Conservation (phyloP, 2,888 invertebrate species). For the Thereva nobilitata region DNA sequence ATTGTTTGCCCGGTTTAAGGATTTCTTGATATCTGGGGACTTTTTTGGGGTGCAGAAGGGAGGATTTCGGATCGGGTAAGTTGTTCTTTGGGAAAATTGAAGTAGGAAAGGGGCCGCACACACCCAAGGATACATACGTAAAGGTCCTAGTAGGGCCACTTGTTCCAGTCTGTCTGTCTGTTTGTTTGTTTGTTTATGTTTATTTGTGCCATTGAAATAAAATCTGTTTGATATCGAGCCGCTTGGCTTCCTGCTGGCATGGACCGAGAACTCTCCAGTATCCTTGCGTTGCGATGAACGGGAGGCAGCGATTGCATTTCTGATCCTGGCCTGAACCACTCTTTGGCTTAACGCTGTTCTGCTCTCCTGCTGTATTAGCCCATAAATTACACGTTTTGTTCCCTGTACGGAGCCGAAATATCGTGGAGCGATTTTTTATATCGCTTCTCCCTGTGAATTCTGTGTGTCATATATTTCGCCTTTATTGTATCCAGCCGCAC, state of each 20-base stretch:
- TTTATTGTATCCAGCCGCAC: conserved; percentile 40
- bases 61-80: too few species aligned
- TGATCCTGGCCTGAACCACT: conserved; percentile 6
- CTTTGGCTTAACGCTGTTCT: not conserved
- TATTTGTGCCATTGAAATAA: conserved; percentile 4
- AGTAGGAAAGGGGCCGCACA: conserved; percentile 13
- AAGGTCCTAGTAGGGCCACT: conserved; percentile 6
- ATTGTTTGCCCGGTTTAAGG: conserved; percentile 30
- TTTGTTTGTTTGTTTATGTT: conserved; percentile 31
- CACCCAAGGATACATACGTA: not conserved
- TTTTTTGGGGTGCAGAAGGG: not conserved
- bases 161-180: conserved; percentile 12
- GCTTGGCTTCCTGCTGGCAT: conserved; percentile 31
- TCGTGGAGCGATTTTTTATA: conserved; percentile 39
- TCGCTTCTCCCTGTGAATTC: conserved; percentile 36
- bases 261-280: too few species aligned
- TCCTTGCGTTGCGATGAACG: too few species aligned
- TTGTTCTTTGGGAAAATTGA: not conserved
- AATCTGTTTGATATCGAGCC: conserved; percentile 32
- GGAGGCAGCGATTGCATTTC: too few species aligned
- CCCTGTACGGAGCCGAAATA: conserved; percentile 34
- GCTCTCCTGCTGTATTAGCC: conserved; percentile 37
- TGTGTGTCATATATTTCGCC: conserved; percentile 38
- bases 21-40: conserved; percentile 28
- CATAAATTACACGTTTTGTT: conserved; percentile 40